Evolutionary conservation across 2,797 vertebrate species (phyloP), one percentile per base, ranked within the genome.

Genomic region (Eleutherodactylus coqui): DNA sequence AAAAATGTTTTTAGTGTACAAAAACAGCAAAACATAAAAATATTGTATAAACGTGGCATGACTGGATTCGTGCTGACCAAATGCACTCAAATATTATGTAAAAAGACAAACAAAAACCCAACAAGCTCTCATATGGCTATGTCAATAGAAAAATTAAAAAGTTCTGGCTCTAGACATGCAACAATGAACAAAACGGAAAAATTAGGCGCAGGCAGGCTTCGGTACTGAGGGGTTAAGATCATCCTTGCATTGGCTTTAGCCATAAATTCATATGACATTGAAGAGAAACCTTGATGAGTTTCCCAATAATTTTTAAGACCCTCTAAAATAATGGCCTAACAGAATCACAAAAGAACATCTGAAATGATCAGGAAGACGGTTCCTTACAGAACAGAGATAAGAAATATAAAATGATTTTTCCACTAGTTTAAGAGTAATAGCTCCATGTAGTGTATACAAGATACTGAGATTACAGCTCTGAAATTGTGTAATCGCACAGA

Each of bases 351-450:
- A 75, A 24, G 45, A 73, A 79, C 45, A 86, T 64, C 53, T 34
- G 8, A 86, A 73, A 67, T 53, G 82, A 82, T 82, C 55, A 82
- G 62, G 32, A 47, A 84, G 41, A 86, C 29, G 51, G 78, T 81
- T 81, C 53, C n/a, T 38, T 64, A 72, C 67, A 85, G 51, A 75
- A 81, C 38, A 86, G 29, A 82, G 85, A 82, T 86, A 67, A 82
- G 72, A 53, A 64, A 72, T 79, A 81, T 75, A 75, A 79, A 87
- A 83, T 78, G 38, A 62, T 87, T 87, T n/a, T 49, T 41, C 53
- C 32, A 47, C 34, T 51, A 67, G 45, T 43, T 43, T 19, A 41
- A 75, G 85, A 76, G 43, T 60, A 76, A 86, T 82, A 60, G 64
- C 62, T 77, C 17, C 3, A 27, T 64, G 47, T 67, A 73, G 47